Base-by-base conservation (phyloP, 2,797 vertebrate genomes). In the Lagodon rhomboides region DNA sequence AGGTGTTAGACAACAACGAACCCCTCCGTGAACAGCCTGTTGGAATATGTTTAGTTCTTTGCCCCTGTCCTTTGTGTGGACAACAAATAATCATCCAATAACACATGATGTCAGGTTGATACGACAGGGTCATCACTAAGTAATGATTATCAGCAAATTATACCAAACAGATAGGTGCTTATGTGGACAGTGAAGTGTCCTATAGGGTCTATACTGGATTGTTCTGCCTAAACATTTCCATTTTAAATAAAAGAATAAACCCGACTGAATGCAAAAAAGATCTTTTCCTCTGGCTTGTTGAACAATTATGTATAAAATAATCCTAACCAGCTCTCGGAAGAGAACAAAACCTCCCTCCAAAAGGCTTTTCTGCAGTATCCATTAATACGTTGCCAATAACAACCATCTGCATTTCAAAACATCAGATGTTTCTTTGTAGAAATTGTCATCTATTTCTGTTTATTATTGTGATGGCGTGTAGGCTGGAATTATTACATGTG, bases 321-420 rank as follows among this genome's bases (percentile, higher is more conserved):
- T 68, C 73, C 41, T 78, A 18, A 67, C 65, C 17, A 27, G 11
- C 20, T 59, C 38, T 65, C 61, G 23, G 59, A 67, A 59, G 59
- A 65, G 64, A 67, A 68, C 46, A 30, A 58, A 73, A 77, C 43
- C 15, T 1, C 4, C 69, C 25, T 72, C 49, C 58, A 68, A 71
- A 80, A 65, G 30, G 20, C 60, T 78, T 85, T 80, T 84, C 68
- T 74, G 41, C 64, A 44, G 53, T 68, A 62, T 77, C 58, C 64
- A 18, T 75, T 53, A 49, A 69, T 20, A 46, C n/a, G 82, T 81
- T 89, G 84, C 86, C 86, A 86, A 4, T 78, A 77, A 89, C 85
- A 85, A 87, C 83, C 86, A 86, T 92, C 79, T 90, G 75, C 79
- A 87, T 91, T 85, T 87, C 73, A 89, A 85, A 91, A 76, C 67